phyloP scores from a whole-genome alignment of 1,140 invertebrate species.

The Meloidogyne hapla region DNA sequence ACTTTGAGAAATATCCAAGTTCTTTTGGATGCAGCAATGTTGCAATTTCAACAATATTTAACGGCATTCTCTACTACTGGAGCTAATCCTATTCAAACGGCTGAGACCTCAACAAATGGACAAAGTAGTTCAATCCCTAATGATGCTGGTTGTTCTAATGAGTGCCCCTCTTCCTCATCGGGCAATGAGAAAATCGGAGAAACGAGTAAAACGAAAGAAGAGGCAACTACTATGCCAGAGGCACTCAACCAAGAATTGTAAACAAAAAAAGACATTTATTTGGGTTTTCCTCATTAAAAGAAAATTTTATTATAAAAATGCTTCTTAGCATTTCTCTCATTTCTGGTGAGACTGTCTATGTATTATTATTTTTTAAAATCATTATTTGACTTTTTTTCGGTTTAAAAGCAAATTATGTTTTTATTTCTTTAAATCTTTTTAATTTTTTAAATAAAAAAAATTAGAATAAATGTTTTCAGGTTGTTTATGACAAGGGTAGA shows the following conservation, averaged over 20 bases:
- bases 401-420: background rate
- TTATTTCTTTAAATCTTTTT: no score
- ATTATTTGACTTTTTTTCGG: background rate
- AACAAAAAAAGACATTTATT: background rate
- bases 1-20: slow-evolving; percentile 81
- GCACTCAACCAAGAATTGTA: background rate
- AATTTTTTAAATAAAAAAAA: no score
- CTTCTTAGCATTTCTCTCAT: background rate
- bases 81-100: background rate
- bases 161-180: background rate
- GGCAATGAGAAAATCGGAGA: background rate
- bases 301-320: background rate
- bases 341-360: background rate
- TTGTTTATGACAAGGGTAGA: no score
- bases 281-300: slow-evolving; percentile 3
- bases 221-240: background rate
- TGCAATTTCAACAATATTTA: slow-evolving; percentile 83
- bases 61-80: slow-evolving; percentile 20
- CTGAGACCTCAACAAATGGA: background rate
- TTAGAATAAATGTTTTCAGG: no score
- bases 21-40: slow-evolving; percentile 80
- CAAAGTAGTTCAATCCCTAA: background rate
- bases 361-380: background rate
- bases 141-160: background rate
- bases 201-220: background rate